These are phyloP conservation scores for Chalcosyrphus nemorum DNA, from an alignment of 2,888 invertebrate genomes.

Conservation along the genomic window DNA sequence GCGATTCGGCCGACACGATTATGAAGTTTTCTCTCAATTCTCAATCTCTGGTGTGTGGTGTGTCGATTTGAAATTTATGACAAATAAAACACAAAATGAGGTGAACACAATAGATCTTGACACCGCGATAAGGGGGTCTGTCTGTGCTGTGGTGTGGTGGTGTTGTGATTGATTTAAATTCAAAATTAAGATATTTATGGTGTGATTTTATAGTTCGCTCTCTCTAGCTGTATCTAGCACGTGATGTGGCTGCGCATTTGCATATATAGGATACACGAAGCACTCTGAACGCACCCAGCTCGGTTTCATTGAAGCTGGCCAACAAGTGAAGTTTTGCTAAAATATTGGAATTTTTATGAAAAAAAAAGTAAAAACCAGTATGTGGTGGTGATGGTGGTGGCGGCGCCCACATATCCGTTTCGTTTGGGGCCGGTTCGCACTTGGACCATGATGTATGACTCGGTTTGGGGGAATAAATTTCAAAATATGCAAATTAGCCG, in stretches of 20 bases:
- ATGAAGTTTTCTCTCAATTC: background rate
- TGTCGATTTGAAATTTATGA: constrained; percentile 57
- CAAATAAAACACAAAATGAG: constrained; percentile 57
- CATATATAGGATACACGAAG: background rate
- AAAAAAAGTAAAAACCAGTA: constrained; percentile 9
- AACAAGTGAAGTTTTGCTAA: constrained; percentile 1
- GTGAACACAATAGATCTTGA: constrained; percentile 48
- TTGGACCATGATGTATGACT: constrained; percentile 22
- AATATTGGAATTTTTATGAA: constrained; percentile 2
- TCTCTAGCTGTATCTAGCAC: background rate
- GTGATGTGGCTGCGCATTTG: background rate
- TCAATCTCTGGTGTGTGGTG: background rate
- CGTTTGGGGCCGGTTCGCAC: constrained; percentile 22
- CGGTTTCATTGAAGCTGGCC: background rate
- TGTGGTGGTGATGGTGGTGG: background rate
- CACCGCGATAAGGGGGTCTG: constrained; percentile 24
- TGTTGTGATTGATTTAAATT: constrained; percentile 49
- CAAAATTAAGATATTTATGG: constrained; percentile 50
- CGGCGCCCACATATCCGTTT: constrained; percentile 32
- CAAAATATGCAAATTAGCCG: constrained; percentile 31
- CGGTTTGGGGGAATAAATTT: background rate
- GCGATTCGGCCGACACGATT: background rate
- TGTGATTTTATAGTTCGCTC: constrained; percentile 9
- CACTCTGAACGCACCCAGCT: background rate
- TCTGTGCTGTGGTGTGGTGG: constrained; percentile 9